These are phyloP conservation scores for Anguilla marmorata DNA, from an alignment of 2,797 vertebrate genomes.

Conservation along the genomic window DNA sequence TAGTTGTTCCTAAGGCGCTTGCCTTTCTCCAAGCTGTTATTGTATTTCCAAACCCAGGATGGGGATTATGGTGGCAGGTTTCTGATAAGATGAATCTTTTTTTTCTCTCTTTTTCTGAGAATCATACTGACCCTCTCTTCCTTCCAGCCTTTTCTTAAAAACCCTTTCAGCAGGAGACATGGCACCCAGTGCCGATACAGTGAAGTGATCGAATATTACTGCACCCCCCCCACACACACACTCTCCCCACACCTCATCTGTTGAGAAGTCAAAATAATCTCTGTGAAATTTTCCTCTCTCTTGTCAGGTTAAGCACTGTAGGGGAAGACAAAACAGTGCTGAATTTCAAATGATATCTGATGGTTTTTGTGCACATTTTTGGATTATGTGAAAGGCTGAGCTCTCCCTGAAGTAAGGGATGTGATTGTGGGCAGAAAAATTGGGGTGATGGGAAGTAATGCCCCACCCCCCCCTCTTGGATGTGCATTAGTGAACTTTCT, in stretches of 20 bases:
- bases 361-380: constrained; percentile 29
- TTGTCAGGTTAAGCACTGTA: constrained; percentile 22
- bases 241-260: not conserved
- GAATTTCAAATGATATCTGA: constrained; percentile 30
- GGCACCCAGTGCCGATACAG: constrained; percentile 22
- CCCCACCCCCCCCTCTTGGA: not conserved
- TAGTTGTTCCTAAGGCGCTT: constrained; percentile 59
- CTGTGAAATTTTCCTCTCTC: constrained; percentile 12
- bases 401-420: not conserved
- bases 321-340: constrained; percentile 11
- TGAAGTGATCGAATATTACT: constrained; percentile 14
- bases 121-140: constrained; percentile 53
- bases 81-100: constrained; percentile 68
- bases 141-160: constrained; percentile 46
- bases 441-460: not conserved
- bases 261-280: constrained; percentile 14
- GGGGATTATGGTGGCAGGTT: constrained; percentile 72
- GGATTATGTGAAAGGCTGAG: constrained; percentile 18
- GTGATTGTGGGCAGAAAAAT: not conserved
- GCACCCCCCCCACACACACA: not conserved
- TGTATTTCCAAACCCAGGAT: constrained; percentile 64
- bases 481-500: not conserved
- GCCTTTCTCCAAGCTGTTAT: constrained; percentile 59
- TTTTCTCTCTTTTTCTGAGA: constrained; percentile 55
- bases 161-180: constrained; percentile 43